Base-by-base conservation (phyloP, 2,797 vertebrate genomes). In the Setipinna tenuifilis region DNA sequence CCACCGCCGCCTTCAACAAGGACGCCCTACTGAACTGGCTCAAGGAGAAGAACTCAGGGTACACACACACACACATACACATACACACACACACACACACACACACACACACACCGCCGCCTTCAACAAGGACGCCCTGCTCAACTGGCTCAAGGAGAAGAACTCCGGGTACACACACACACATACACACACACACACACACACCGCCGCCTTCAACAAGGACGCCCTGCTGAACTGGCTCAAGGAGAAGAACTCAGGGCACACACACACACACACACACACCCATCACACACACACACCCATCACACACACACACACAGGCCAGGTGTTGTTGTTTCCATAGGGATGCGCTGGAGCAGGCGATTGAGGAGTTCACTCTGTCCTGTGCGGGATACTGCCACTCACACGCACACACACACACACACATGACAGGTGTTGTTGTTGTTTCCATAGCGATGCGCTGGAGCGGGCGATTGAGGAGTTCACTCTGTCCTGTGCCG, bases 11-110 rank as follows among this genome's bases (percentile, higher is more conserved):
- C 80, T 99, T 99, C 94, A 99, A 99, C 94, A 99, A 99, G 91
- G 98, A 99, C 0, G 98, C 98, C 0, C 93, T 99, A 88, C 95
- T 99, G 82, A 99, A 98, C 95, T 99, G 98, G 98, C 97, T 99
- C 61, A 99, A 99, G 89, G 98, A 99, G 86, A 98, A 97, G 86
- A 99, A 99, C 90, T 94, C 97, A 86, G 98, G 98, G 98, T 99
- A 95, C 91, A 88, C 61, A 9, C 50, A 35, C 19, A 44, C 54
- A 71, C 65, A 28, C 62, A 28, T n/a, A 68, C 62, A 28, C 62
- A 31, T 25, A 71, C 65, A 68, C 65, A 68, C 65, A 31, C 65
- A 68, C 62, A 68, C 62, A 68, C 62, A 28, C 25, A 28, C 62
- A 68, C 62, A 68, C 62, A 65, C n/a, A 65, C 62, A 80, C 71